These are phyloP conservation scores for Mesitornis unicolor DNA, from an alignment of 2,113 vertebrate genomes.

Conservation along the genomic window DNA sequence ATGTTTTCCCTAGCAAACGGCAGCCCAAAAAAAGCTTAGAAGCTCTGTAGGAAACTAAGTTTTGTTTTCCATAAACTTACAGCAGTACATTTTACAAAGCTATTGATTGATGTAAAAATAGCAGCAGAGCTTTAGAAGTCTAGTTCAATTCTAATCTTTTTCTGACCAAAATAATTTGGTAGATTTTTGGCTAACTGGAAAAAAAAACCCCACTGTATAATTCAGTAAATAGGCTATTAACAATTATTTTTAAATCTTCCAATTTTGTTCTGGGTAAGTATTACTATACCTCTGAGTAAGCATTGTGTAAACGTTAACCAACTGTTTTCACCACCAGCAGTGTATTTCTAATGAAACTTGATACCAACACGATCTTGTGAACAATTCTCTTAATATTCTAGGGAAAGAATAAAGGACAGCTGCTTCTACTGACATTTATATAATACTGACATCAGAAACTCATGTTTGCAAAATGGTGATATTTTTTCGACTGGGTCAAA, in stretches of 20 bases:
- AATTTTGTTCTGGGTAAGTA: not conserved
- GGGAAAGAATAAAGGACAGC: not conserved
- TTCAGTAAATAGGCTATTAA: not conserved
- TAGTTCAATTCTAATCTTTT: not conserved
- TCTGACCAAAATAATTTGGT: not conserved
- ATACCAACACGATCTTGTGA: not conserved
- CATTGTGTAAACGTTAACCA: not conserved
- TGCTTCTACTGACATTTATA: not conserved
- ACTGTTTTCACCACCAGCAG: not conserved
- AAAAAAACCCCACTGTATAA: not conserved
- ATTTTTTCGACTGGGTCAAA: not conserved
- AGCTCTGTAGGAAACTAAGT: not conserved
- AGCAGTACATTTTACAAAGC: not conserved
- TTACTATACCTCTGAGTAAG: not conserved
- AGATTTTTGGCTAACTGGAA: not conserved
- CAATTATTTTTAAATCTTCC: not conserved
- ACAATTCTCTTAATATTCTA: not conserved
- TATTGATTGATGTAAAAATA: not conserved
- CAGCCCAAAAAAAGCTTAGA: not conserved
- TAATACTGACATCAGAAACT: not conserved
- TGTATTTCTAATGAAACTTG: not conserved
- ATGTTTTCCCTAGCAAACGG: not conserved
- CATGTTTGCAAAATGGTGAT: not conserved
- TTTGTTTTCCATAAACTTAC: not conserved
- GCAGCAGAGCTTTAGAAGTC: not conserved